Percentiles rank a stretch among this genome's conserved stretches.
phyloP scores from a whole-genome alignment of 2,888 invertebrate genomes.

The Entomobrya multifasciata region DNA sequence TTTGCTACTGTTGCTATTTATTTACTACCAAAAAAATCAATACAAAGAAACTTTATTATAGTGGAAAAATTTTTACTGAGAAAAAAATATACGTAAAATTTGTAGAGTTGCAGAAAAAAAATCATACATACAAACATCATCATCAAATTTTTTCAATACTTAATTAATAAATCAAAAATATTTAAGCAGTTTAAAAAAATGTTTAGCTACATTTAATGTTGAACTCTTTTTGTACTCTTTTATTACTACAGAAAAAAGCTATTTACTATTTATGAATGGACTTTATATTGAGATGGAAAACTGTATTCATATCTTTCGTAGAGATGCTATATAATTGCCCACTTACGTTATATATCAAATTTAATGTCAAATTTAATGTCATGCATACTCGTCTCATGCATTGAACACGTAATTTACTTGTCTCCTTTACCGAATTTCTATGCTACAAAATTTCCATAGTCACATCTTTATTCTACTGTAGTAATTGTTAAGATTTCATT shows the following conservation, averaged over 20 bases:
- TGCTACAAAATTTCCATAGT: slow-evolving; percentile 20
- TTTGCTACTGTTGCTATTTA: slow-evolving; percentile 13
- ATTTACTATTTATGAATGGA: neutral
- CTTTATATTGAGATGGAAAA: neutral
- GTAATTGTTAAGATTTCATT: neutral
- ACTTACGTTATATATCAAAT: too few relatives aligned
- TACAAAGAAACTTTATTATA: too few relatives aligned
- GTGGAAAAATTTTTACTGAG: too few relatives aligned
- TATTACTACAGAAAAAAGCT: neutral
- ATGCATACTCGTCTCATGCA: neutral
- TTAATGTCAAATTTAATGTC: too few relatives aligned
- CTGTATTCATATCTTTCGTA: slow-evolving; percentile 11
- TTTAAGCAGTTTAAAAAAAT: neutral
- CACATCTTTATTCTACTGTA: neutral
- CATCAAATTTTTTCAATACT: neutral
- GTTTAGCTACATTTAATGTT: neutral
- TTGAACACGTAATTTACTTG: too few relatives aligned
- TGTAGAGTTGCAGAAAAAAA: neutral
- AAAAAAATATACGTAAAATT: too few relatives aligned
- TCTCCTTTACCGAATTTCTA: too few relatives aligned
- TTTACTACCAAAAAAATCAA: neutral
- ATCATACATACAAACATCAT: neutral
- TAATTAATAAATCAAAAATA: neutral
- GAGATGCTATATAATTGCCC: slow-evolving; percentile 11
- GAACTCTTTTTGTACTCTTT: slow-evolving; percentile 5